Evolutionary conservation across 2,113 vertebrate species (phyloP).

Genomic region (Lepisosteus oculatus): DNA sequence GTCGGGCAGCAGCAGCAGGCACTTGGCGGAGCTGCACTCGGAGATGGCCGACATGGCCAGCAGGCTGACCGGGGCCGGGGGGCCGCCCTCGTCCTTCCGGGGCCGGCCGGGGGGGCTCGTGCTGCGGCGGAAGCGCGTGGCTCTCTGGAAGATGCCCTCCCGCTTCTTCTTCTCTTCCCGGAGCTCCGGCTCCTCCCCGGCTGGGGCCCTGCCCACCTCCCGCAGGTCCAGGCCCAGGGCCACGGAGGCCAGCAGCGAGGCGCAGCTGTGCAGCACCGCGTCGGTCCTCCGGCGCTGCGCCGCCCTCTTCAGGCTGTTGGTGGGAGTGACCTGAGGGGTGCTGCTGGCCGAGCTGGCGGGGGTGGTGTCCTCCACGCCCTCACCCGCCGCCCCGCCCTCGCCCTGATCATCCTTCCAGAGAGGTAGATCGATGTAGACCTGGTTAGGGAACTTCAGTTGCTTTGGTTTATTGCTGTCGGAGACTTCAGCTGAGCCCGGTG

Average conservation of each 20-base stretch:
- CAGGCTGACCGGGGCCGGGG: constrained; percentile 58
- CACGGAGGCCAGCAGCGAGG: constrained; percentile 77
- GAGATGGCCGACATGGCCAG: constrained; percentile 75
- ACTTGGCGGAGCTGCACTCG: constrained; percentile 78
- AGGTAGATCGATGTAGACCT: constrained; percentile 86
- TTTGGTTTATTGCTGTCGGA: constrained; percentile 82
- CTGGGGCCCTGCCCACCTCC: constrained; percentile 59
- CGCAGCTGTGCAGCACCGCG: constrained; percentile 74
- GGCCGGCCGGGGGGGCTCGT: constrained; percentile 63
- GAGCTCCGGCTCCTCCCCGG: constrained; percentile 56
- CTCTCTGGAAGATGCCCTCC: constrained; percentile 78
- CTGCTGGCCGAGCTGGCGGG: constrained; percentile 72
- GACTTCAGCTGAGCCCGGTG: constrained; percentile 59
- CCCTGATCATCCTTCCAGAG: constrained; percentile 83
- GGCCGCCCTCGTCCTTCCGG: constrained; percentile 59
- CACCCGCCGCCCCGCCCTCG: constrained; percentile 50
- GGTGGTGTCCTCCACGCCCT: constrained; percentile 71
- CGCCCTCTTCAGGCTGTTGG: constrained; percentile 71
- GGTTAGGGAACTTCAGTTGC: constrained; percentile 79
- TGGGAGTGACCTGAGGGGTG: constrained; percentile 79
- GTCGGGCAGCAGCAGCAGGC: constrained; percentile 72
- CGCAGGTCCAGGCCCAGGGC: constrained; percentile 82
- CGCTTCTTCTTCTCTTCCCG: constrained; percentile 81
- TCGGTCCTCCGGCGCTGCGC: constrained; percentile 72
- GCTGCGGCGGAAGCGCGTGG: constrained; percentile 74